Conservation (phyloP, 2,113 vertebrate genomes). For the Macroglossus sobrinus region DNA sequence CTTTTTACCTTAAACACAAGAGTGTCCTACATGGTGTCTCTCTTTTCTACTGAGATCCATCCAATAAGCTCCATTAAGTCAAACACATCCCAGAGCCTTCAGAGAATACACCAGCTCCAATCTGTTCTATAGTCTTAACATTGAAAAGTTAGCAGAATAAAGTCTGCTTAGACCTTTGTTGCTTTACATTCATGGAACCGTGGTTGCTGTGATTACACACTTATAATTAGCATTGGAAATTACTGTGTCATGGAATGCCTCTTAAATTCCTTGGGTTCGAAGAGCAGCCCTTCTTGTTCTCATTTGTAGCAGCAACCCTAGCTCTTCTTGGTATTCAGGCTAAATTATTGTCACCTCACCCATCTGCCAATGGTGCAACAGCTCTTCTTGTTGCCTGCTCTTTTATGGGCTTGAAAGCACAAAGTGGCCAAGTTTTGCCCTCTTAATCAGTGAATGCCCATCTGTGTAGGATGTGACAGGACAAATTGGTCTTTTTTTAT, state of each 20-base stretch:
- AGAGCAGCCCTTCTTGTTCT: neutral
- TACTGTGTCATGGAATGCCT: neutral
- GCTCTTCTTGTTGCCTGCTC: neutral
- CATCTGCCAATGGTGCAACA: fast-evolving
- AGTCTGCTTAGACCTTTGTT: neutral
- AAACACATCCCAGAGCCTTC: neutral
- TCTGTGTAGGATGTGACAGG: neutral
- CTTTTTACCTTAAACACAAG: neutral
- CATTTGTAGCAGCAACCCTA: neutral
- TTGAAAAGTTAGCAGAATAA: neutral
- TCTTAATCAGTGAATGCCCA: neutral
- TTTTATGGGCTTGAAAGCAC: neutral
- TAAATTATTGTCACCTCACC: neutral
- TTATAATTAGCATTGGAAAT: neutral
- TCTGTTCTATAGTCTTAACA: neutral
- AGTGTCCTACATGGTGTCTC: neutral
- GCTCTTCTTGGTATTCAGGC: neutral
- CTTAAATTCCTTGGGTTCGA: neutral
- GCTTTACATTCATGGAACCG: neutral
- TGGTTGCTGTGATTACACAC: neutral
- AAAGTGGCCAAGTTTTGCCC: neutral
- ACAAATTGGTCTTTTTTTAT: neutral
- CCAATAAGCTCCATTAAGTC: neutral
- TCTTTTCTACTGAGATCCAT: neutral
- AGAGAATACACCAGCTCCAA: neutral